phyloP scores from a whole-genome alignment of 30 jellyfish, hydroid and myxozoan species.

The Aurelia sp. region DNA sequence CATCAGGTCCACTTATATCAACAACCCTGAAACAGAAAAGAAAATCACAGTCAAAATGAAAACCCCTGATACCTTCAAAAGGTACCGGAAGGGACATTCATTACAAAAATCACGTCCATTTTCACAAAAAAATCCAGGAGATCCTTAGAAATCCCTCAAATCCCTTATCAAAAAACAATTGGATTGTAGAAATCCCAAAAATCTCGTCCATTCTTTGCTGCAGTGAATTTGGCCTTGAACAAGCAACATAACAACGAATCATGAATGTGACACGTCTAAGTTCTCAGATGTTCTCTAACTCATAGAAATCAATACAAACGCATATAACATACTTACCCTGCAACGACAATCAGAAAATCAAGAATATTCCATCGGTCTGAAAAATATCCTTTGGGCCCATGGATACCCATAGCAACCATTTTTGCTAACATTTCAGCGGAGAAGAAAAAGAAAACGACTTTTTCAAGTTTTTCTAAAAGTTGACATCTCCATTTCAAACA shows the following conservation, averaged over 20 bases:
- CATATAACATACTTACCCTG: constrained; percentile 72
- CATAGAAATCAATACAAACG: not conserved
- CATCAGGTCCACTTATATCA: constrained; percentile 73
- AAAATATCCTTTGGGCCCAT: constrained; percentile 75
- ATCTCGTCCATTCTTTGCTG: no score
- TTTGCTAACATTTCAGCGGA: constrained; percentile 86
- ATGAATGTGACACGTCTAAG: no score
- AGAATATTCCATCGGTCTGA: constrained; percentile 92
- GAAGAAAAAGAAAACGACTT: constrained; percentile 80
- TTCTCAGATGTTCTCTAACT: no score
- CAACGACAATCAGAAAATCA: constrained; percentile 83
- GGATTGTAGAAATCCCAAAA: no score
- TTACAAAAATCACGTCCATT: no score
- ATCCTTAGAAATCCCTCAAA: no score
- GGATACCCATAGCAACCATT: constrained; percentile 93
- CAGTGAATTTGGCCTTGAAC: no score
- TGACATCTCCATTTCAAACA: constrained; percentile 68
- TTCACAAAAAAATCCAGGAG: no score
- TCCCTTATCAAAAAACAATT: no score
- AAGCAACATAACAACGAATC: no score
- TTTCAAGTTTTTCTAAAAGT: constrained; percentile 72
- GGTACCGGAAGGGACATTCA: no score
- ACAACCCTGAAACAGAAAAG: constrained; percentile 52
- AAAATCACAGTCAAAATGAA: not conserved
- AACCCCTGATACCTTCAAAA: no score